These are phyloP conservation scores for Leptopilina clavipes DNA, from an alignment of 1,140 invertebrate genomes.

Conservation along the genomic window DNA sequence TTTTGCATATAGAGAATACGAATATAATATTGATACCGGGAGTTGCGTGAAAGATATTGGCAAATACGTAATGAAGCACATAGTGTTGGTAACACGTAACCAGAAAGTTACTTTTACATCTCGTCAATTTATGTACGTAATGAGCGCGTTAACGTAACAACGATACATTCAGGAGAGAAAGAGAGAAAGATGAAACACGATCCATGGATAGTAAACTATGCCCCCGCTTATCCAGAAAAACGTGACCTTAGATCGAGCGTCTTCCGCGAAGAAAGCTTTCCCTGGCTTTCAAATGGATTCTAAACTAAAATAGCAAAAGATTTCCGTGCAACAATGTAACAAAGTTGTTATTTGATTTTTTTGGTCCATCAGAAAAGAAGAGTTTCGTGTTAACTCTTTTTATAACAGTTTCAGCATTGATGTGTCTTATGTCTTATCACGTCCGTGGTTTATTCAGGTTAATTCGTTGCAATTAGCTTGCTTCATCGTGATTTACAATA, in stretches of 20 bases:
- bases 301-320: neutral
- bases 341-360: no score
- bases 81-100: constrained; percentile 16
- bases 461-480: neutral
- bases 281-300: neutral
- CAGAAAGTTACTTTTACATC: constrained; percentile 30
- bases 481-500: neutral
- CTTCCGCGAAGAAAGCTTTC: constrained; percentile 31
- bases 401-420: no score
- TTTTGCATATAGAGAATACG: neutral
- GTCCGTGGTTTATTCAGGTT: constrained; percentile 9
- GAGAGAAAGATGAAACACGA: constrained; percentile 1
- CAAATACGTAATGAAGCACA: constrained; percentile 15
- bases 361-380: no score
- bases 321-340: no score
- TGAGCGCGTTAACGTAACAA: constrained; percentile 16
- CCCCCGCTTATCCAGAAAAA: constrained; percentile 1
- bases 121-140: constrained; percentile 13
- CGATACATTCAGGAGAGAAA: neutral
- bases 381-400: no score
- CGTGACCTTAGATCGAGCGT: constrained; percentile 19
- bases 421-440: neutral
- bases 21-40: neutral
- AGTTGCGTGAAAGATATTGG: constrained; percentile 21
- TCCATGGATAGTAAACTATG: constrained; percentile 21